Evolutionary conservation across 2,888 invertebrate species (phyloP), one percentile per base, ranked within the genome.

Genomic region (Acheta domesticus): DNA sequence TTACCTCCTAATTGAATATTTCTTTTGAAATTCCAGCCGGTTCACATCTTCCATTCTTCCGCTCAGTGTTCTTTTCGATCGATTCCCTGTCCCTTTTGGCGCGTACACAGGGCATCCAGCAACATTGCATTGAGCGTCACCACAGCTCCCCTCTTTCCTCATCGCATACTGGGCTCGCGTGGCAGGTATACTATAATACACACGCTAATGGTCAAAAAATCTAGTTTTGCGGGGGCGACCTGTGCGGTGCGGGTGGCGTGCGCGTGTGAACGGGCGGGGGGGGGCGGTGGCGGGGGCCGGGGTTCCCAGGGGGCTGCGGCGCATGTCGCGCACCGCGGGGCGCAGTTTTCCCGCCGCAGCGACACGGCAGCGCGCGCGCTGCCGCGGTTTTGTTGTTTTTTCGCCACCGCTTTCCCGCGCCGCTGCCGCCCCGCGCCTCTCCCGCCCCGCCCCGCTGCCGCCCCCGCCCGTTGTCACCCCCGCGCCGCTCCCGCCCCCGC

Each of bases 291-390:
- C 2, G 11, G 5, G 62, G 62, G 62, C 2, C 12, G 16, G n/a
- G 16, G 2, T 2, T n/a, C 62, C 16, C n/a, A n/a, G 62, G 62
- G n/a, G 62, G 16, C 14, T 19, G n/a, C 16, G 62, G 62, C 62
- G 62, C 62, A 62, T 62, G 62, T 62, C 14, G n/a, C n/a, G 62
- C 62, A 62, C 62, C 62, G 62, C 62, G 62, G 62, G 62, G 62
- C 62, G 16, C 62, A 62, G 62, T 62, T 62, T 62, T 62, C 14
- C 62, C 62, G 62, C 62, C 62, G 62, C 62, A n/a, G 12, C 62
- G n/a, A 62, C 62, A 62, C 62, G 62, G 62, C 16, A 62, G n/a
- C 62, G 62, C 16, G 8, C 16, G 4, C 16, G 62, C 62, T 11
- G 12, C 11, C 14, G 62, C 62, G 62, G 62, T 62, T 62, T 62